Base-by-base conservation (phyloP, 1,140 invertebrate species). In the Drosophila bocqueti region DNA sequence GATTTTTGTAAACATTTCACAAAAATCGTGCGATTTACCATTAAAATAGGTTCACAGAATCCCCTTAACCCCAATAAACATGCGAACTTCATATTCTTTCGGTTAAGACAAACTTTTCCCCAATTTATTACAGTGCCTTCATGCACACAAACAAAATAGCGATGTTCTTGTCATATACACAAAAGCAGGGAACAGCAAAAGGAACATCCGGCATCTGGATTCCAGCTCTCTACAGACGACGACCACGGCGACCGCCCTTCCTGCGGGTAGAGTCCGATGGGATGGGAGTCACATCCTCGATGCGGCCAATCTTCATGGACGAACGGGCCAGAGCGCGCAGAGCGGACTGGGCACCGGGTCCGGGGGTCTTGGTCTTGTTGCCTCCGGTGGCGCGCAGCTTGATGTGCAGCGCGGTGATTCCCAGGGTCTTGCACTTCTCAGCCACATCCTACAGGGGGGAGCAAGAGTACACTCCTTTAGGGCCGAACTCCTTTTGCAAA, bases 261-360 rank as follows among this genome's bases (percentile, higher is more conserved):
- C 99, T 98, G 93, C 99, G 96, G 26, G 99, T 99, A 50, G 97
- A 97, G 94, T 99, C 99, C 68, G 98, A 99, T 92, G 99, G 99
- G n/a, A n/a, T n/a, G 94, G 99, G 99, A 15, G 99, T 99, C 0
- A 99, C 99, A 95, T 99, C 99, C 94, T 98, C 98, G 94, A 99
- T 99, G 83, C 99, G 96, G 50, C 99, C 99, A 93, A 99, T 99
- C 93, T 99, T 99, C 97, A 99, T 99, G 76, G 97, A 98, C 43
- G 98, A 98, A 94, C 99, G 97, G 83, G 99, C 99, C 72, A 99
- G 94, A 91, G 99, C 99, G 84, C 99, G 95, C 3, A 99, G 95
- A 58, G 99, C 99, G 52, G 98, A 99, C 93, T 99, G 99, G 52
- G 99, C 99, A 85, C 99, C 99, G 47, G 99, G 99, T 93, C 99